Percentiles rank a stretch among this genome's conserved stretches.
Conservation (phyloP, 2,113 vertebrate species). For the human (Homo sapiens) region DNA sequence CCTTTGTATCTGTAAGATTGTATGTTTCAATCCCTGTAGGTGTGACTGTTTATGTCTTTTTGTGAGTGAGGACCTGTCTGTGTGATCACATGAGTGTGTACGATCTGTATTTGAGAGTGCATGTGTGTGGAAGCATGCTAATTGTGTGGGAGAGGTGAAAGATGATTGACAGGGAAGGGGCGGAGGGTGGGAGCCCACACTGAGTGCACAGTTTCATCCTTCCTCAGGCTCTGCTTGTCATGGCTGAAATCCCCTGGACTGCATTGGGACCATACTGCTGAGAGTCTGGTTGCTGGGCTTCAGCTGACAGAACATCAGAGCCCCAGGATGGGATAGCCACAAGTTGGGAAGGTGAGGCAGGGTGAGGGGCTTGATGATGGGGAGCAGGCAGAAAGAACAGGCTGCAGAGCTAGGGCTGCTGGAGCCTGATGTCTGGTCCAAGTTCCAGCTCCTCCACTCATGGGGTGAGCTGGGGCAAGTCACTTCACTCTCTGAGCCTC, state of each 20-base stretch:
- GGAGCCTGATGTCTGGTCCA: background rate
- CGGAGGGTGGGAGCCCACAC: no score
- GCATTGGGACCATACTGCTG: background rate
- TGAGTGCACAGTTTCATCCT: background rate
- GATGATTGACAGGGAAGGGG: background rate
- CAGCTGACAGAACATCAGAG: conserved; percentile 18
- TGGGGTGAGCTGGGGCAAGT: background rate
- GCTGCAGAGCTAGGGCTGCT: background rate
- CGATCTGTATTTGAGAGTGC: background rate
- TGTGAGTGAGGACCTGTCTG: background rate
- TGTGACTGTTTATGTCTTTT: background rate
- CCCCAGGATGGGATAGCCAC: background rate
- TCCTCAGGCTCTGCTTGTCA: background rate
- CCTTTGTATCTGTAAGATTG: background rate
- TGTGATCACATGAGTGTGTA: background rate
- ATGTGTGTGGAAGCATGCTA: background rate
- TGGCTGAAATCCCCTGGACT: background rate
- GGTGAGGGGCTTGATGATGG: background rate
- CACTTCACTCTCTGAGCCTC: background rate
- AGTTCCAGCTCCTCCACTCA: background rate
- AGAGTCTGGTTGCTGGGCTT: background rate
- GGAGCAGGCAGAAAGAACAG: background rate
- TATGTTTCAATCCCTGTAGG: background rate
- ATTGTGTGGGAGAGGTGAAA: background rate
- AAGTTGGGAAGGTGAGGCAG: background rate